A percentile compares a stretch with the other conserved stretches of the same genome.
These are phyloP conservation scores for Vombatus ursinus DNA, from an alignment of 2,113 vertebrate genomes.

Conservation along the genomic window DNA sequence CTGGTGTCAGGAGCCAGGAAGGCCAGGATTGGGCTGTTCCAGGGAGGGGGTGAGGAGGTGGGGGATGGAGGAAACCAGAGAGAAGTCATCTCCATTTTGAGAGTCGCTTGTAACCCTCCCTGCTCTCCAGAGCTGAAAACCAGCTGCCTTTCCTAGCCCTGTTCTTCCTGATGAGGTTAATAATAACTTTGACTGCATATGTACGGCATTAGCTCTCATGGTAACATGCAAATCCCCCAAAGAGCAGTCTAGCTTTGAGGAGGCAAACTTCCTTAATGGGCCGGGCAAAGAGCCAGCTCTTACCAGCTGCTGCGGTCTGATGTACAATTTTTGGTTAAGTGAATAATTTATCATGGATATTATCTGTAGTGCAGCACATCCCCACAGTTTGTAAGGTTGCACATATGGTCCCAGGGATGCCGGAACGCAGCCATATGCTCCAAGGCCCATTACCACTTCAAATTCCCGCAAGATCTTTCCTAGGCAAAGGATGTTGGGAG, in stretches of 20 bases:
- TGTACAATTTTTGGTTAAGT: slow-evolving; percentile 85
- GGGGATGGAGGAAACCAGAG: not conserved
- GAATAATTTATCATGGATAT: slow-evolving; percentile 85
- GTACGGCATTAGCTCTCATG: slow-evolving; percentile 83
- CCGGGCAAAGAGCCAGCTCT: slow-evolving; percentile 81
- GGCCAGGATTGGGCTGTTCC: not conserved
- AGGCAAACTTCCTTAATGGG: slow-evolving; percentile 84
- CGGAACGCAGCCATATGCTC: slow-evolving; percentile 82
- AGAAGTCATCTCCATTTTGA: not conserved
- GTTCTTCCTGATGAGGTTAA: slow-evolving; percentile 84
- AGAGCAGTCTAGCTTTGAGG: slow-evolving; percentile 84
- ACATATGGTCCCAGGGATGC: slow-evolving; percentile 82
- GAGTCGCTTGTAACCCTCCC: not conserved
- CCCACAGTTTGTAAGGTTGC: slow-evolving; percentile 79
- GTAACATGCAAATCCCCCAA: slow-evolving; percentile 84
- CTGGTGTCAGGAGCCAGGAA: not conserved
- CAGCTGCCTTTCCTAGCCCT: slow-evolving; percentile 80
- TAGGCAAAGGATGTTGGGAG: not conserved
- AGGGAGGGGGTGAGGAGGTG: not conserved
- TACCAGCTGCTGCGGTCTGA: slow-evolving; percentile 83
- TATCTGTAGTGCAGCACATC: slow-evolving; percentile 82
- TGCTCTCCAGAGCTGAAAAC: slow-evolving; percentile 65
- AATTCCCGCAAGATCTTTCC: slow-evolving; percentile 73
- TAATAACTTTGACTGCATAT: slow-evolving; percentile 85
- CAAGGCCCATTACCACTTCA: slow-evolving; percentile 81